Evolutionary conservation across 2,888 invertebrate genomes (phyloP).

Genomic region (Pseudococcus jackbeardsleyi): DNA sequence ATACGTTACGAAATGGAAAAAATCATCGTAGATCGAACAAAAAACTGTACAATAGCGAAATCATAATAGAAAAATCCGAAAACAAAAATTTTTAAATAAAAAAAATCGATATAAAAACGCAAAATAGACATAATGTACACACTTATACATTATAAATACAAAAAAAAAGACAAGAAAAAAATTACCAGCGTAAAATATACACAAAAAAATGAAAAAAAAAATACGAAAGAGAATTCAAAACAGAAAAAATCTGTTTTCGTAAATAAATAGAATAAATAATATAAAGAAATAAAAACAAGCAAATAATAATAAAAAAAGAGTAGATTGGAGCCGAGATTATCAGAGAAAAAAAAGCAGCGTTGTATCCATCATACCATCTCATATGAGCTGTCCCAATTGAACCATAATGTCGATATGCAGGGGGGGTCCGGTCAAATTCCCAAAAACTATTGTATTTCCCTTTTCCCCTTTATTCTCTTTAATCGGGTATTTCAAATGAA

Average conservation of each 20-base stretch:
- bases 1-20: slow-evolving; percentile 1
- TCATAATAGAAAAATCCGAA: slow-evolving; percentile 66
- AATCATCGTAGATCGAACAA: slow-evolving; percentile 38
- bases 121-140: slow-evolving; percentile 29
- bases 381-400: not conserved
- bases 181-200: slow-evolving; percentile 30
- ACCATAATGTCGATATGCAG: too few relatives aligned
- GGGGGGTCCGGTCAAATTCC: not conserved
- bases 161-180: slow-evolving; percentile 43
- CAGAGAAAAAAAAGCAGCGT: not conserved
- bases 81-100: slow-evolving; percentile 61
- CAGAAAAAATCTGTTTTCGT: not conserved
- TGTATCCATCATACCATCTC: slow-evolving; percentile 17
- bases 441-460: not conserved
- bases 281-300: slow-evolving; percentile 36
- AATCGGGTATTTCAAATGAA: not conserved
- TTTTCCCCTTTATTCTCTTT: not conserved
- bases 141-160: slow-evolving; percentile 32
- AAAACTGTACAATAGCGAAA: slow-evolving; percentile 37
- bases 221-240: not conserved
- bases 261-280: not conserved
- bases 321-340: slow-evolving; percentile 20
- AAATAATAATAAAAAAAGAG: slow-evolving; percentile 7
- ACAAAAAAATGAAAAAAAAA: slow-evolving; percentile 7
- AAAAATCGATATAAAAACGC: slow-evolving; percentile 53